Percentiles rank a stretch among this genome's conserved stretches.
phyloP scores from a whole-genome alignment of 1,140 invertebrate species.

The Leptinotarsa lineolata region DNA sequence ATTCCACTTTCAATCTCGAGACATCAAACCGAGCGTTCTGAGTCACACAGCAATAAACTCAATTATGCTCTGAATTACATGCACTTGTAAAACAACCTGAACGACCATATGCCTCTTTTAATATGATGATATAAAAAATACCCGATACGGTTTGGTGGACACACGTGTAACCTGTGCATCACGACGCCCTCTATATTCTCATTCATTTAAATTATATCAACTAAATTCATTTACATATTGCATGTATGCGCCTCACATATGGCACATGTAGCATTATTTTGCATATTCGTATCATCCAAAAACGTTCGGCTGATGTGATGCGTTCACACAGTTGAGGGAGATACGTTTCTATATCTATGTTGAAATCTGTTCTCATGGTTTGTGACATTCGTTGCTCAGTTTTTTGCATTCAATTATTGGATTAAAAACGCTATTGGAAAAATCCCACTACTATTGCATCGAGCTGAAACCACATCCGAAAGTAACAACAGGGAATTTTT shows the following conservation, averaged over 20 bases:
- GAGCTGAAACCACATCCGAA: too few relatives aligned
- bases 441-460: too few relatives aligned
- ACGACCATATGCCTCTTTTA: constrained; percentile 20
- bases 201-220: constrained; percentile 23
- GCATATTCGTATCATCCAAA: constrained; percentile 18
- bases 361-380: constrained; percentile 5
- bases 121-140: constrained; percentile 20
- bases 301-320: background rate
- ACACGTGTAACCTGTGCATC: constrained; percentile 25
- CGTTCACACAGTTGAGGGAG: background rate
- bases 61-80: constrained; percentile 14
- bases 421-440: background rate
- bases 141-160: constrained; percentile 14
- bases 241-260: constrained; percentile 24
- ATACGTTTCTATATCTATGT: background rate
- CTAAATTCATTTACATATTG: constrained; percentile 24
- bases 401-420: background rate
- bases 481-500: too few relatives aligned
- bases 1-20: constrained; percentile 11
- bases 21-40: background rate
- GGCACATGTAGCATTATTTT: constrained; percentile 19
- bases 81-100: constrained; percentile 24
- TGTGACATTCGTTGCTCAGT: background rate
- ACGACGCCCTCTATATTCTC: constrained; percentile 23
- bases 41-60: constrained; percentile 19